Conservation (phyloP, 1,140 invertebrate species). For the Formica selysi region DNA sequence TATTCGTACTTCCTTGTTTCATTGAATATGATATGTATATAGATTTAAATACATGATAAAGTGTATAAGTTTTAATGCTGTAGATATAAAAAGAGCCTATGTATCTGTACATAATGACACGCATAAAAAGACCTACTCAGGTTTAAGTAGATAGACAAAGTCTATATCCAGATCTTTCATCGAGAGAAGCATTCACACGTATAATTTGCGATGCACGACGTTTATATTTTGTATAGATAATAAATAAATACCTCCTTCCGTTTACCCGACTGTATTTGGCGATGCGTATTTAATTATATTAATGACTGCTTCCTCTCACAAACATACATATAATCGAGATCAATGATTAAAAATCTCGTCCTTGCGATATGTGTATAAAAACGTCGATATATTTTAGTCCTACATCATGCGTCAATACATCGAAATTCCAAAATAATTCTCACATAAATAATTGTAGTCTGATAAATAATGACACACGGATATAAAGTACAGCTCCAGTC, state of each 20-base stretch:
- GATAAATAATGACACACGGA: not conserved
- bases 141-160: slow-evolving; percentile 41
- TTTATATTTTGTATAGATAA: slow-evolving; percentile 49
- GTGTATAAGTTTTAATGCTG: slow-evolving; percentile 45
- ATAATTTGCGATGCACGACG: not conserved
- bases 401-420: not conserved
- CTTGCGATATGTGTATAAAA: not conserved
- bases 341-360: not conserved
- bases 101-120: slow-evolving; percentile 51
- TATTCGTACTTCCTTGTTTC: no score
- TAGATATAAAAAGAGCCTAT: slow-evolving; percentile 63
- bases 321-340: slow-evolving; percentile 1
- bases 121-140: slow-evolving; percentile 27
- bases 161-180: slow-evolving; percentile 25
- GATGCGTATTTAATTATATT: slow-evolving; percentile 20
- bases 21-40: not conserved
- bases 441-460: slow-evolving; percentile 14
- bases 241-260: slow-evolving; percentile 42
- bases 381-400: slow-evolving; percentile 21
- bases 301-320: not conserved
- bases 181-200: not conserved
- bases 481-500: not conserved
- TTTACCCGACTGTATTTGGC: slow-evolving; percentile 41
- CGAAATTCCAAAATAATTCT: slow-evolving; percentile 11
- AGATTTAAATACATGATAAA: slow-evolving; percentile 20